Evolutionary conservation across 2,888 invertebrate genomes (phyloP), one percentile per base, ranked within the genome.

Genomic region (Meandrusa payeni): DNA sequence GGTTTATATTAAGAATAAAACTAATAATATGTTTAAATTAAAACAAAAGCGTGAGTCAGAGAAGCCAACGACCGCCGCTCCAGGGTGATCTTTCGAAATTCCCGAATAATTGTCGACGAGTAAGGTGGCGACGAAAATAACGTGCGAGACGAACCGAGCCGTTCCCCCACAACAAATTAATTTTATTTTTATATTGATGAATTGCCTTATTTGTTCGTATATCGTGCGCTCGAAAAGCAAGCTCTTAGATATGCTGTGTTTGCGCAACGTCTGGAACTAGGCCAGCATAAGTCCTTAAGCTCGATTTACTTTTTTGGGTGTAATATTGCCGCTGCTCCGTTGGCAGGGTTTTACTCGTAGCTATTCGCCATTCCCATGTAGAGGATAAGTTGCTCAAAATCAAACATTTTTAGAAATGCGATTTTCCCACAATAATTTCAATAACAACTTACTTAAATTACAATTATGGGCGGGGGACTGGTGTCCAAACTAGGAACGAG

Each of bases 1-100:
- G n/a, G n/a, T n/a, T n/a, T n/a, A n/a, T n/a, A n/a, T n/a, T n/a
- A n/a, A n/a, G 37, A 42, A 26, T 36, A 37, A 45, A 40, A 29
- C 40, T 12, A 24, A 27, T n/a, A 47, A 41, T 47, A 24, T 44
- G 48, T 51, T 43, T 43, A 47, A 45, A 47, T 41, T 68, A 78
- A 74, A 79, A 86, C 83, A 85, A 82, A 83, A 80, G 81, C 74
- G 67, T 83, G 80, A 83, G 61, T 85, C 83, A 83, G 68, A 54
- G 47, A 27, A 70, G 63, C 61, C 83, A 69, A 86, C 82, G 82
- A 70, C 85, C 85, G 80, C 69, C 66, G 59, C 64, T 74, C 73
- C 76, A 69, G 82, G 85, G 85, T 85, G 85, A 85, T 86, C 83
- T 83, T 79, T 77, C 71, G 75, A 83, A 79, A 85, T 83, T 83